Evolutionary conservation across 2,113 vertebrate species (phyloP), one percentile per base, ranked within the genome.

Genomic region (Choloepus hoffmanni): DNA sequence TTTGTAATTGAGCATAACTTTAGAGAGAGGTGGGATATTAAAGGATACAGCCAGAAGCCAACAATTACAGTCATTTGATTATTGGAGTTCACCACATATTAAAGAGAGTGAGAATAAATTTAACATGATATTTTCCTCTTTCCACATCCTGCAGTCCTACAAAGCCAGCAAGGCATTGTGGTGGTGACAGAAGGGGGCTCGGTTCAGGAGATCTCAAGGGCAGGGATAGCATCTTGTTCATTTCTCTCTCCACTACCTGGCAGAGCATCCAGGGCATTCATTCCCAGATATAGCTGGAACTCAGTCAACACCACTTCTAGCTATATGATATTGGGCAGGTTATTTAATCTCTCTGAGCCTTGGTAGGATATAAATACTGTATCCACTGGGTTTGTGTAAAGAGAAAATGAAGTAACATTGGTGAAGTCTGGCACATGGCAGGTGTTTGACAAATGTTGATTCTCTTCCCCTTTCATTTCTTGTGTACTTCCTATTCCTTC

Each of bases 401-500:
- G 26, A 78, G 53, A 72, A 96, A 93, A 76, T 26, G 21, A 85
- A 53, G 65, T 70, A 74, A 90, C 43, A 50, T 62, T 82, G 89
- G 36, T 50, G 60, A 94, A 58, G 24, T 40, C 74, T 45, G 33
- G 58, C 11, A 14, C 36, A 3, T 2, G 18, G 43, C 63, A 78
- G 55, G 33, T 87, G 40, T 30, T 30, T 10, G n/a, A 5, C 4
- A 48, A 63, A 50, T 88, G 63, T 78, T 58, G 14, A 5, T 50
- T 92, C 36, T 94, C 86, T 85, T 88, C 55, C 92, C 63, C 70
- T 93, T 93, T 92, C 76, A 85, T 55, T 90, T 74, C 63, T 73
- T 62, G 8, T 67, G 30, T 48, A 72, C 78, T 79, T 94, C 89
- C 63, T 85, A 28, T 65, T 1, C 53, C 21, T 16, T 11, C 21